Percentiles rank a stretch among this genome's conserved stretches.
Conservation (phyloP, 2,113 vertebrate genomes). For the Tetraodon nigroviridis region DNA sequence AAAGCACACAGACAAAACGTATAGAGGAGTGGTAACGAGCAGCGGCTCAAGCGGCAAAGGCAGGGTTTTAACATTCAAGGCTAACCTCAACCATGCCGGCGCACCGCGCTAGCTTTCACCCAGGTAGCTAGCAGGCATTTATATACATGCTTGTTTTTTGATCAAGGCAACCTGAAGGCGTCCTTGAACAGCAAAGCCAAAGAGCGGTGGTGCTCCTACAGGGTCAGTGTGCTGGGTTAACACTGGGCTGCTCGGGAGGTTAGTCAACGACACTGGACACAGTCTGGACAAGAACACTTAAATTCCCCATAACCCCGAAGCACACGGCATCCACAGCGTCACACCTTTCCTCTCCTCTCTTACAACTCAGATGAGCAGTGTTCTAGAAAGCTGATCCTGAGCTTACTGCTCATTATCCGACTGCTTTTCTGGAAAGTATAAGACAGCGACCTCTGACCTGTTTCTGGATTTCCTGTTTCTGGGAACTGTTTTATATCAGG, state of each 20-base stretch:
- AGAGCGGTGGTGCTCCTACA: conserved; percentile 4
- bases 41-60: conserved; percentile 47
- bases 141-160: neutral
- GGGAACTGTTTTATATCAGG: too few species aligned
- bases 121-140: conserved; percentile 1
- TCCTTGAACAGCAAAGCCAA: conserved; percentile 5
- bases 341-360: too few species aligned
- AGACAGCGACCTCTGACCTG: too few species aligned
- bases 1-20: conserved; percentile 66
- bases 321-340: neutral
- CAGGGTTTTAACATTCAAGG: conserved; percentile 39
- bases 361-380: too few species aligned
- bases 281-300: conserved; percentile 6
- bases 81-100: conserved; percentile 26
- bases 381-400: too few species aligned
- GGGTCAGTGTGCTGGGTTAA: conserved; percentile 38
- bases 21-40: conserved; percentile 72
- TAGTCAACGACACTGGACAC: conserved; percentile 58
- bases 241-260: conserved; percentile 36
- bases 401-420: too few species aligned
- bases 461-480: too few species aligned
- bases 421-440: too few species aligned
- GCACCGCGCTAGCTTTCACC: conserved; percentile 38
- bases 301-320: neutral
- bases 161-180: neutral